Evolutionary conservation across 2,797 vertebrate genomes (phyloP).

Genomic region (Arrhamphus sclerolepis): DNA sequence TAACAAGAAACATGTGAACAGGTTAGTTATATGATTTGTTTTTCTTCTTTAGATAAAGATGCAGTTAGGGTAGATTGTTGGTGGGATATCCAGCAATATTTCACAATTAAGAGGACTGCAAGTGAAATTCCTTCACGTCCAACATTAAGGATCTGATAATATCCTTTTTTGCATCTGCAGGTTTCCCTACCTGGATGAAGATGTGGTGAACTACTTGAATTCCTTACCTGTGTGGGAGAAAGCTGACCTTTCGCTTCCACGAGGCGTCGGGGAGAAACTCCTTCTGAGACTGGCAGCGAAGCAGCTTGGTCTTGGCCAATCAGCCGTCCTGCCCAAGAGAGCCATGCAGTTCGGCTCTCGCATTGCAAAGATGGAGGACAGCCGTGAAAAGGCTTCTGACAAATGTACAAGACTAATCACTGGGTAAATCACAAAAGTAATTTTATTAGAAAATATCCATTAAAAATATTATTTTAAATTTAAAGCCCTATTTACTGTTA

Average conservation of each 20-base stretch:
- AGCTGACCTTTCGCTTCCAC: slow-evolving; percentile 86
- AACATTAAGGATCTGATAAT: too few species aligned
- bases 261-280: slow-evolving; percentile 92
- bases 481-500: background rate
- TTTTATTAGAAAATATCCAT: slow-evolving; percentile 27
- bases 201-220: slow-evolving; percentile 91
- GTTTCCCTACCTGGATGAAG: slow-evolving; percentile 95
- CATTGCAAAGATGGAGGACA: slow-evolving; percentile 93
- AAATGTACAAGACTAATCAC: slow-evolving; percentile 85
- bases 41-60: too few species aligned
- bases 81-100: too few species aligned
- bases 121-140: too few species aligned
- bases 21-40: too few species aligned
- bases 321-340: slow-evolving; percentile 88
- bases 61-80: too few species aligned
- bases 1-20: too few species aligned
- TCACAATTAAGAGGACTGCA: too few species aligned
- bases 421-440: slow-evolving; percentile 32
- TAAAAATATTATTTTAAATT: background rate
- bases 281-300: slow-evolving; percentile 85
- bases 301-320: slow-evolving; percentile 83
- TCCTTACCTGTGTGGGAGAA: slow-evolving; percentile 88
- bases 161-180: slow-evolving; percentile 64
- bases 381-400: slow-evolving; percentile 88
- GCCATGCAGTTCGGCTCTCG: slow-evolving; percentile 97